phyloP scores from a whole-genome alignment of 2,797 vertebrate species.

The Octomys mimax region DNA sequence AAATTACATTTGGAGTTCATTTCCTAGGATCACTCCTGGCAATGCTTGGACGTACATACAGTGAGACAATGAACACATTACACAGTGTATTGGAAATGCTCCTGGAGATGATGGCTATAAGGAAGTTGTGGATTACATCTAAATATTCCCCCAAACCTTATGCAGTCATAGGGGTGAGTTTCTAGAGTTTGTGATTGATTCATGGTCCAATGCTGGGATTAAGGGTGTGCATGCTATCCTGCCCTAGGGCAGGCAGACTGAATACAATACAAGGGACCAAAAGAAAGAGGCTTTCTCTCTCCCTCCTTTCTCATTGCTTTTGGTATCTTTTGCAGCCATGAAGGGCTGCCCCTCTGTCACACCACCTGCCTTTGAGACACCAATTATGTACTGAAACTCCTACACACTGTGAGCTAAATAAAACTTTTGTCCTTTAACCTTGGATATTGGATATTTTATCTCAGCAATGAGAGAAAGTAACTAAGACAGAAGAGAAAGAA shows the following conservation, averaged over 20 bases:
- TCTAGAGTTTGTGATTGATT: background rate
- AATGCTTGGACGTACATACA: background rate
- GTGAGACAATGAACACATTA: background rate
- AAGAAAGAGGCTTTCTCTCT: background rate
- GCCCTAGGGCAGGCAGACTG: background rate
- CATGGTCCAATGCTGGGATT: background rate
- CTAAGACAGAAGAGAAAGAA: background rate
- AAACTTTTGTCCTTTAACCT: background rate
- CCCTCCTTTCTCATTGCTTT: background rate
- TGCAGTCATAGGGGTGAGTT: background rate
- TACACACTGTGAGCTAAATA: background rate
- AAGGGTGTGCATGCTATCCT: background rate
- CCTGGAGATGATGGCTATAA: background rate
- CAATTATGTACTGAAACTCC: background rate
- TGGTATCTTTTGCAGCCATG: background rate
- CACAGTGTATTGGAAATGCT: background rate
- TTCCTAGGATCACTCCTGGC: background rate
- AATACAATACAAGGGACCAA: background rate
- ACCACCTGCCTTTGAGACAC: background rate
- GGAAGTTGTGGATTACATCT: background rate
- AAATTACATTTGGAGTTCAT: background rate
- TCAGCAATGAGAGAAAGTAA: background rate
- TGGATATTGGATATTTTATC: background rate
- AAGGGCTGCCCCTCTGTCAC: background rate
- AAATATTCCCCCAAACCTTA: background rate